Evolutionary conservation across 2,113 vertebrate species (phyloP).

Genomic region (Rafetus swinhoei): DNA sequence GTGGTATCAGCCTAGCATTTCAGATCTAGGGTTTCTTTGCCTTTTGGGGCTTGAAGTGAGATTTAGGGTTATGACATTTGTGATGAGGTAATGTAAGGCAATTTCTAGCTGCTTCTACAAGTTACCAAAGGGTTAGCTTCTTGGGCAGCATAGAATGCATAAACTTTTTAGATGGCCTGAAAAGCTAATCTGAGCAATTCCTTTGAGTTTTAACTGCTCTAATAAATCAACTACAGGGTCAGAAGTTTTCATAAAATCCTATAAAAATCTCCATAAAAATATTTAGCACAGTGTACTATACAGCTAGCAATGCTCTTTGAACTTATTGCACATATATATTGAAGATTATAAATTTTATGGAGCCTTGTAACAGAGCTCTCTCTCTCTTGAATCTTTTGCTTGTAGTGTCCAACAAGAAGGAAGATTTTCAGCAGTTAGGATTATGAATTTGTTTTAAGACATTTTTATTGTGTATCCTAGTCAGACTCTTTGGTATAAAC

Average conservation of each 20-base stretch:
- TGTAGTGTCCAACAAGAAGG: not conserved
- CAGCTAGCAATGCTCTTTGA: not conserved
- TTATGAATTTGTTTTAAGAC: not conserved
- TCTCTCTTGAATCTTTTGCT: not conserved
- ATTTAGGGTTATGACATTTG: not conserved
- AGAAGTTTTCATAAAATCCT: slow-evolving; percentile 4
- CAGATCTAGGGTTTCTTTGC: not conserved
- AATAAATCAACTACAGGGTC: not conserved
- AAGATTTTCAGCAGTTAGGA: not conserved
- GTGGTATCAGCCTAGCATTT: fast-evolving
- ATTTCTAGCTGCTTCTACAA: not conserved
- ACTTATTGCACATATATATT: not conserved
- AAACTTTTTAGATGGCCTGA: not conserved
- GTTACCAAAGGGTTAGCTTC: not conserved
- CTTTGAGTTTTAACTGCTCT: not conserved
- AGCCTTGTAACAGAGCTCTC: not conserved
- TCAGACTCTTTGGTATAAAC: not conserved
- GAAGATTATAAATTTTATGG: not conserved
- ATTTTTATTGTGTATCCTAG: not conserved
- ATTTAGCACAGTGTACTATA: not conserved
- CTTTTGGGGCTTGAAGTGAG: not conserved
- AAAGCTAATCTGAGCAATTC: not conserved
- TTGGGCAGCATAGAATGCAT: not conserved
- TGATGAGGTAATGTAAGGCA: not conserved
- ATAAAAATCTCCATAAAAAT: not conserved